Evolutionary conservation across 2,113 vertebrate species (phyloP).

Genomic region (Chionis minor): DNA sequence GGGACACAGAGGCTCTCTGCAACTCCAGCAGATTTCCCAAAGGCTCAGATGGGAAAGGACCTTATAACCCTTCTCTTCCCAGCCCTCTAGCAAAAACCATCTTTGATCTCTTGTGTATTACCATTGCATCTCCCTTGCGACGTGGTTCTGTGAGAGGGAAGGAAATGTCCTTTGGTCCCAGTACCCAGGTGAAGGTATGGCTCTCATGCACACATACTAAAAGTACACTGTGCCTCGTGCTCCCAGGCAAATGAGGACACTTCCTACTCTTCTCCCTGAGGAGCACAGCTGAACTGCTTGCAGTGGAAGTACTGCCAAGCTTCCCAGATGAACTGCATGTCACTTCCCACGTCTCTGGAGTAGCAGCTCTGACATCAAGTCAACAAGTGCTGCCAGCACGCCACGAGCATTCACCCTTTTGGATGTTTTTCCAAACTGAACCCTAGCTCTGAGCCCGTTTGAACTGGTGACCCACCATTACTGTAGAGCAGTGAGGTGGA

Average conservation of each 20-base stretch:
- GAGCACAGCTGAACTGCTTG: slow-evolving; percentile 21
- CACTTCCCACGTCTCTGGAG: slow-evolving; percentile 46
- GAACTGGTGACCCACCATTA: neutral
- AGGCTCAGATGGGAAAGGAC: slow-evolving; percentile 18
- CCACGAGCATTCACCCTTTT: neutral
- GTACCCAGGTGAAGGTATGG: slow-evolving; percentile 20
- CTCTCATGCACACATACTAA: neutral
- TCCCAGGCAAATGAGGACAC: slow-evolving; percentile 22
- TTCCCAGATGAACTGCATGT: slow-evolving; percentile 24
- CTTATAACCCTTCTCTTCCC: slow-evolving; percentile 14
- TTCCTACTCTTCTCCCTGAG: slow-evolving; percentile 37
- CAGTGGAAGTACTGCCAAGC: slow-evolving; percentile 29
- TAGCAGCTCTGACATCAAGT: neutral
- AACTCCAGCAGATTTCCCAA: neutral
- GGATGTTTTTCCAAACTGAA: neutral
- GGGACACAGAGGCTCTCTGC: neutral
- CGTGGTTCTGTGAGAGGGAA: neutral
- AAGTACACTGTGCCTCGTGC: neutral
- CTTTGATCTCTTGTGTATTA: slow-evolving; percentile 15
- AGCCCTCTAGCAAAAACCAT: neutral
- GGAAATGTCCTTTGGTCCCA: neutral
- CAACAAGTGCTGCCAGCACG: neutral
- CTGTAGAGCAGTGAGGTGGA: neutral
- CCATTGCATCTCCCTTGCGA: neutral
- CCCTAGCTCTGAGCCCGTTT: neutral